Evolutionary conservation across 1,140 invertebrate species (phyloP), one percentile per base, ranked within the genome.

Genomic region (Globodera rostochiensis): DNA sequence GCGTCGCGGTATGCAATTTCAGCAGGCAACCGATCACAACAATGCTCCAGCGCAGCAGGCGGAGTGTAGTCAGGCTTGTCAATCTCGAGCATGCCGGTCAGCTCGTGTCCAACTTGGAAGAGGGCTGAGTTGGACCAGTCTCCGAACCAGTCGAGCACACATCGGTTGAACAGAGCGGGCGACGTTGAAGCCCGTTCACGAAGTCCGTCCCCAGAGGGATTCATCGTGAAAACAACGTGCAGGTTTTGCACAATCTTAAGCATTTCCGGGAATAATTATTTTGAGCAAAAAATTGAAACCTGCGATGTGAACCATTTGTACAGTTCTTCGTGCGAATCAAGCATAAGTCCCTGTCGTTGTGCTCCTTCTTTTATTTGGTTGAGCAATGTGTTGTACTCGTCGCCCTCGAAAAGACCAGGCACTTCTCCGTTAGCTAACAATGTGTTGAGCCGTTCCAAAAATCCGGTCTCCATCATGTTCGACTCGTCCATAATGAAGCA

Each of bases 221-320:
- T 99, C 98, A 99, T 99, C 0, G 98, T 99, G 90, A 99, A 99
- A 11, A 99, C 97, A 46, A 99, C 97, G 90, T 99, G 98, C 4
- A 99, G 92, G 91, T 99, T 99, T 83, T 94, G 94, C 95, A 99
- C 99, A 36, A 99, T 96, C 93, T 98, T 94, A n/a, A 86, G 46
- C n/a, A 73, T 46, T 80, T 77, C 15, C 21, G 60, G 36, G 50
- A 75, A 57, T 60, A 9, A 45, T 66, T 21, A 49, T 53, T 53
- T 21, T 50, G 5, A 84, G 9, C 49, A 47, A 67, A 3, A 50
- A 73, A 53, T 74, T 69, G 8, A 0, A 86, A 92, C 92, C 90
- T 93, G 92, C 82, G 95, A 94, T 0, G 98, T 99, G 90, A 98
- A 99, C 94, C 94, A 94, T 92, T 98, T 98, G 91, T 99, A 99